Base-by-base conservation (phyloP, 1,140 invertebrate genomes). In the Colletes latitarsis region DNA sequence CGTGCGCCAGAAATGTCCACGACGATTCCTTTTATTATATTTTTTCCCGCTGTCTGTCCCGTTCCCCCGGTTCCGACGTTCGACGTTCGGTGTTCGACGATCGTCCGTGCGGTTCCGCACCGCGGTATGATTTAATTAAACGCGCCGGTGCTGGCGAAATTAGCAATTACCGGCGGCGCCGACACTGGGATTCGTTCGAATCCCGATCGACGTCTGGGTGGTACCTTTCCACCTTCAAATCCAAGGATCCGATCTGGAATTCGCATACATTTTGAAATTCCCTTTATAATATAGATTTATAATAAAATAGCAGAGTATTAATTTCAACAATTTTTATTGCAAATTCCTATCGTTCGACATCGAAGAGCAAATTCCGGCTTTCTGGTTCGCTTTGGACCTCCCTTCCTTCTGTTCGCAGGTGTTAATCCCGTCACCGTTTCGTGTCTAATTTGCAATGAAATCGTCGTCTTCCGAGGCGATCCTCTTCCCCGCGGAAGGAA, bases 81-180 rank as follows among this genome's bases (percentile, higher is more conserved):
- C 15, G 46, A 21, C 5, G 19, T 49, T 4, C 12, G 30, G 60
- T 12, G 39, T 71, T 74, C 75, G 58, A 57, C 41, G 60, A 77
- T 60, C 84, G 68, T 21, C 80, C 58, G 15, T 39, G 58, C 49
- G 66, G 64, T 72, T 66, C 67, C 14, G n/a, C 71, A 19, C 43
- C 19, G 63, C 57, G 41, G 19, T 76, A 57, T 77, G 85, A 88
- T 88, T 87, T 85, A 83, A 88, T 88, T 88, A 85, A 88, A 88
- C 82, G 66, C 63, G 63, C 39, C 74, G 52, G 75, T 55, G 66
- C 62, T 46, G 70, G 57, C 62, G 81, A 88, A 88, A 88, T 86
- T 83, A 83, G 69, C 77, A 83, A 82, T 83, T 84, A 84, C 49
- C 66, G 46, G 30, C 49, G 55, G 58, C 49, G 46, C 6, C 46